Base-by-base conservation (phyloP, 2,888 invertebrate genomes). In the Epirrhoe alternata region DNA sequence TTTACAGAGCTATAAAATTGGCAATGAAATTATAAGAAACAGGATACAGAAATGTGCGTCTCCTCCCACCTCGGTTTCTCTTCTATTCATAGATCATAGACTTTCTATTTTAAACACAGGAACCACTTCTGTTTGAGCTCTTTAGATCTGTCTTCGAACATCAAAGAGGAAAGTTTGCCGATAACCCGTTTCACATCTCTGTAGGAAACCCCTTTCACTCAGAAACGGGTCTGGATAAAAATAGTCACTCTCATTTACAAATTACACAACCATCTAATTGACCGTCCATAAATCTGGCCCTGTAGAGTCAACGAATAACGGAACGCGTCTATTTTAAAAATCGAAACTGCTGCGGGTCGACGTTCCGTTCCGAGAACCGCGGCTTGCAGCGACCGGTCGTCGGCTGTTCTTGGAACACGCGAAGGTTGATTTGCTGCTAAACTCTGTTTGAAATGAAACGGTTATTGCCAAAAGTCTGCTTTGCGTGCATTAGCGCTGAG, bases 261-360 rank as follows among this genome's bases (percentile, higher is more conserved):
- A 86, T 89, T 86, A 86, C 87, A 85, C 85, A 86, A 86, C 83
- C 60, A 72, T 79, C 81, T 86, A 86, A 88, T 86, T 86, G 83
- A 83, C 80, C 78, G 79, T 70, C 80, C 81, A 86, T 87, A 87
- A 88, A 87, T 88, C 82, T 75, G 80, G 74, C 77, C 74, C 81
- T 80, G 73, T 77, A 77, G 79, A 76, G 74, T 75, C 72, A 76
- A 75, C 73, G 81, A 83, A 77, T 86, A 89, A 89, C 86, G 86
- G 88, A 87, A 85, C 85, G 86, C 77, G 77, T 87, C 89, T 89
- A 89, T 89, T 89, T 90, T 85, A 87, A 90, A 90, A 90, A 89
- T 88, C 83, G 86, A 89, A 88, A 83, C 85, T 80, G 79, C 85
- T 80, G 79, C 72, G 79, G 83, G 79, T 83, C 83, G 83, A 73